Base-by-base conservation (phyloP, 2,797 vertebrate species). In the Sebastes baramenuke region DNA sequence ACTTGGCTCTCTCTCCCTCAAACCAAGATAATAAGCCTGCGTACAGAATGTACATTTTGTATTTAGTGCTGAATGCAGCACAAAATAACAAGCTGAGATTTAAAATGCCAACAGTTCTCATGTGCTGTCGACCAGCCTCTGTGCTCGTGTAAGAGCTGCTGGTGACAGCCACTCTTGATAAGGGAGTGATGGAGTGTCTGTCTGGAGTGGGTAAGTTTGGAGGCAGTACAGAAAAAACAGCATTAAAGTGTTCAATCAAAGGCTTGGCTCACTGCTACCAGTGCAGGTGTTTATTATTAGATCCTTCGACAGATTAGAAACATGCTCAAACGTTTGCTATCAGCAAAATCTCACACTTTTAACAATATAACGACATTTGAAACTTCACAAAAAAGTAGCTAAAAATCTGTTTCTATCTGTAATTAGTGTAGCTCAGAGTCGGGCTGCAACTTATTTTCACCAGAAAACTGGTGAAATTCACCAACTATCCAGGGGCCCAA, bases 241-340 rank as follows among this genome's bases (percentile, higher is more conserved):
- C 79, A 80, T 78, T 87, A 75, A 80, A 88, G 67, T 75, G 78
- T 81, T 86, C 67, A 79, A 83, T 88, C 81, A 87, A 79, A 84
- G 64, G 52, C 46, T 58, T 34, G 72, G 79, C 72, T 84, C 22
- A 20, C 67, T 34, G 77, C 61, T 67, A 67, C 67, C 72, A 12
- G 61, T 46, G 49, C 25, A 89, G 77, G 68, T 75, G 75, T 86
- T 84, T 29, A 73, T 52, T 55, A 5, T 5, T 74, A 75, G 66
- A 24, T 34, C 58, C 24, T 68, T 29, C 6, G 13, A 34, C 59
- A 59, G 32, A 46, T 67, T 56, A 75, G 16, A 83, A 72, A 79
- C 5, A 12, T 2, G 59, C 62, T 73, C n/a, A 25, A 18, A 42
- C 0, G 67, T 56, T 49, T 77, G 46, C 56, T 4, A 54, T 78